Evolutionary conservation across 2,113 vertebrate genomes (phyloP), one percentile per base, ranked within the genome.

Genomic region (Xerus inauris): DNA sequence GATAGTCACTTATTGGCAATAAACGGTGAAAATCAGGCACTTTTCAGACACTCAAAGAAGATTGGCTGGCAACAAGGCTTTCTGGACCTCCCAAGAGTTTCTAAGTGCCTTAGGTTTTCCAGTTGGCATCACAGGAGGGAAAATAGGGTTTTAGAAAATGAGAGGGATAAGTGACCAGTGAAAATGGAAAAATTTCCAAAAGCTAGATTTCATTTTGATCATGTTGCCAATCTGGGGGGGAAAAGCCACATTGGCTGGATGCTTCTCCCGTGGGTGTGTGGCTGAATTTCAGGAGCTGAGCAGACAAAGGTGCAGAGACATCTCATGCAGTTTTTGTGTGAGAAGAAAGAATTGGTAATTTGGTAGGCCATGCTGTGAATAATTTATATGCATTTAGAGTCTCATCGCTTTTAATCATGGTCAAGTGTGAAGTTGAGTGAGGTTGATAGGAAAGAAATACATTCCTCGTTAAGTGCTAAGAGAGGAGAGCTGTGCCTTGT

Each of bases 321-420:
- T 89, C 40, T 57, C 51, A 3, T 47, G 40, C 32, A 83, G 35
- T 4, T 35, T 87, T 51, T 11, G 10, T 54, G 32, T 5, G 51
- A 91, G 69, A 90, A 65, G 62, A 88, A 91, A 75, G 75, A 71
- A 54, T 95, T 57, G 93, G 42, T 69, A 87, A 71, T 87, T 94
- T 89, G 64, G 64, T 71, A 87, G 93, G 81, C 81, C 93, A 84
- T 94, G 76, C 97, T 96, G 85, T 97, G 71, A 98, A 94, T 96
- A 89, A 82, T 95, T 96, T 94, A 94, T 80, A 38, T 97, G 89
- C 94, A 92, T 92, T 97, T 95, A 94, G 90, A 94, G 96, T 97
- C 89, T 47, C 47, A 91, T 96, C 0, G 0, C 89, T 97, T 97
- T 97, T 95, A 88, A 91, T 96, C 30, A 2, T 71, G 87, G 98